Percentiles rank a stretch among this genome's conserved stretches.
These are phyloP conservation scores for Branchinecta lindahli DNA, from an alignment of 1,140 invertebrate genomes.

Conservation along the genomic window DNA sequence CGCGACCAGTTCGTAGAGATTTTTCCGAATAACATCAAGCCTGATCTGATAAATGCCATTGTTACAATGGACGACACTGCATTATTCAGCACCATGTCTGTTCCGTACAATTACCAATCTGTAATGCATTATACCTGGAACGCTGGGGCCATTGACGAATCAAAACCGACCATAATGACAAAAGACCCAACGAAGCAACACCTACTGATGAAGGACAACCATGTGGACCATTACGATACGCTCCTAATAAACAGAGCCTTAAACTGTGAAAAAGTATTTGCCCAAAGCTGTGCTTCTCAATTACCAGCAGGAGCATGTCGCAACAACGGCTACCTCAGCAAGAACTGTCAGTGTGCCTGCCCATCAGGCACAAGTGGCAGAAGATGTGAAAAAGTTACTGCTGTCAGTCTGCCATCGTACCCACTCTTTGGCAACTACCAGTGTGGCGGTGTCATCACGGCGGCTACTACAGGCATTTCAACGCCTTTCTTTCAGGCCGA, in stretches of 20 bases:
- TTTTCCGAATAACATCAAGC: neutral
- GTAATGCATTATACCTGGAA: neutral
- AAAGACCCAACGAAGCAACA: constrained; percentile 1
- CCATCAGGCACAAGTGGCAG: neutral
- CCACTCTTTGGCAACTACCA: neutral
- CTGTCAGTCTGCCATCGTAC: neutral
- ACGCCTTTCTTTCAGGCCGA: too few relatives aligned
- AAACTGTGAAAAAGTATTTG: neutral
- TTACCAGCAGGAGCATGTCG: neutral
- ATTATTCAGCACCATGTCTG: neutral
- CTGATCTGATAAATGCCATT: neutral
- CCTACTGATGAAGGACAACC: neutral
- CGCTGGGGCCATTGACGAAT: neutral
- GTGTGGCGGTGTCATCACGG: neutral
- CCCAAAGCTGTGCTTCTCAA: neutral
- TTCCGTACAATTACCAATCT: constrained; percentile 1
- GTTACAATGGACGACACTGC: neutral
- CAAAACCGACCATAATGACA: neutral
- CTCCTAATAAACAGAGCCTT: neutral
- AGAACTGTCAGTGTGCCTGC: neutral
- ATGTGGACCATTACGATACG: neutral
- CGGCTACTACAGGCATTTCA: too few relatives aligned
- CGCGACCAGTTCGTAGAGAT: constrained; percentile 24
- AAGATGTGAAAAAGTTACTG: neutral
- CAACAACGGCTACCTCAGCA: neutral